Base-by-base conservation (phyloP, 2,888 invertebrate genomes). In the Pemphredon lugubris region DNA sequence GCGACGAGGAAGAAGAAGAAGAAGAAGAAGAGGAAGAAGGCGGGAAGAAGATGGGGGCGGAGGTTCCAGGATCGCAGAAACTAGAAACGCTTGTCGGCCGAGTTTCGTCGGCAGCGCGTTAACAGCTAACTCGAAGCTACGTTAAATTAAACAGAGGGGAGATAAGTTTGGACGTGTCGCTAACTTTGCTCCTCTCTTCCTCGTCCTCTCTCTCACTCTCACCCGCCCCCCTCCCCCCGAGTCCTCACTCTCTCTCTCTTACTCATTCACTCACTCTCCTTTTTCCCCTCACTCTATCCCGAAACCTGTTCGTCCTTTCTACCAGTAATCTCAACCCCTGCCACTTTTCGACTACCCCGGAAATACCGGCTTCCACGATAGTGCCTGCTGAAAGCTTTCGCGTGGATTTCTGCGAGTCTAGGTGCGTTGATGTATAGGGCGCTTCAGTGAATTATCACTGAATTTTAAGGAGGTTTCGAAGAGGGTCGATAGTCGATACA, bases 61-160 rank as follows among this genome's bases (percentile, higher is more conserved):
- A 79, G 81, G 60, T 59, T 61, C 32, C 57, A 30, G 67, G 60
- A 78, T 76, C 69, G 74, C 50, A 37, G 68, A 73, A 70, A 66
- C 61, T 72, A 74, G 59, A 63, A 74, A 74, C 77, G 58, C 58
- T 61, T 75, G 79, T 81, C 75, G 77, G 70, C 65, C 72, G 80
- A 81, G 76, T 79, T 81, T 75, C 73, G 75, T 79, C 70, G 80
- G 75, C 73, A 64, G 72, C 71, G 74, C 72, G 83, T 85, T 82
- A 85, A 84, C 81, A 84, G 81, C 83, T 85, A 86, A 86, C 85
- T 83, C 81, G 83, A 83, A 86, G 86, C 78, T 79, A 81, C 79
- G 85, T 86, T 86, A 85, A 86, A 87, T 87, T 87, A 86, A 86
- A 83, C 86, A 84, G 82, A 81, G 78, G 84, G 78, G 73, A 77